Base-by-base conservation (phyloP, 1,140 invertebrate species). In the Cecropterus lyciades region DNA sequence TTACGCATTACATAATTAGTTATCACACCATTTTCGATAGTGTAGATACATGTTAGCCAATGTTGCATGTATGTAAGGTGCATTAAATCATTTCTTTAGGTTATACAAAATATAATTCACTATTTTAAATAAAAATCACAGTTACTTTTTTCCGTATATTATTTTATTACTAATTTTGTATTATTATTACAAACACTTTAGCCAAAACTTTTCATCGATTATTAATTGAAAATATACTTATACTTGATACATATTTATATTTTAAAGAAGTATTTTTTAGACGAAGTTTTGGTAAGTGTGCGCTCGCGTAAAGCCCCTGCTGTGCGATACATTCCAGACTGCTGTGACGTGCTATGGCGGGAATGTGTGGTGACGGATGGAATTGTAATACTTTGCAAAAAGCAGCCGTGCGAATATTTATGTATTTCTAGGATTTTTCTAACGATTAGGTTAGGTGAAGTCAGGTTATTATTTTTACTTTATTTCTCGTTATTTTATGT, bases 1-100 rank as follows among this genome's bases (percentile, higher is more conserved):
- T 79, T 55, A 17, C 53, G 53, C 65, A 71, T 80, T n/a, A n/a
- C n/a, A n/a, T 62, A 17, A 81, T 83, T 73, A 72, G 71, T 75
- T 77, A 77, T 77, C 75, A 84, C 86, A 87, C 85, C 85, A 87
- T 89, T 91, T 85, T 91, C 84, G 80, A 88, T 85, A 85, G 79
- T 53, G 43, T 67, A 55, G 48, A 66, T 72, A 67, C 51, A 53
- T 84, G 51, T 82, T 82, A 80, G 72, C 24, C 49, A 65, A 53
- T 53, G 40, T 48, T 80, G 85, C 85, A 86, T 88, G 83, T 70
- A 20, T 75, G 15, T 15, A 33, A 52, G 27, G 13, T 52, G 30
- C 30, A 13, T 1, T 5, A 40, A 40, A 11, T 40, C 37, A 40
- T 0, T n/a, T 40, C 0, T 11, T 11, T 40, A 40, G 37, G 37